phyloP scores from a whole-genome alignment of 2,113 vertebrate species.

The Proterorhinus semilunaris region DNA sequence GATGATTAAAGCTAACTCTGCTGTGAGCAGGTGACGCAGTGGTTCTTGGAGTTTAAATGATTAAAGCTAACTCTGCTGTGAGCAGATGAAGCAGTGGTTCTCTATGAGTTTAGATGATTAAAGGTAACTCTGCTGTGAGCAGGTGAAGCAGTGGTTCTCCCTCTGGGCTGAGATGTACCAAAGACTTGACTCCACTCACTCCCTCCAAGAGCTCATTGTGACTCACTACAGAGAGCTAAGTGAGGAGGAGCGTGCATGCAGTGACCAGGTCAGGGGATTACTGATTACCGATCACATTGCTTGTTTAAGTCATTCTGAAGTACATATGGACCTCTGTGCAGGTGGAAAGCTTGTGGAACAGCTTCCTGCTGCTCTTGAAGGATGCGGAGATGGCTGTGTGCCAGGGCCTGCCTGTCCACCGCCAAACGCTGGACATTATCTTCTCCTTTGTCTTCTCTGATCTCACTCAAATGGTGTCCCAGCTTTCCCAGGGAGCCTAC shows the following conservation, averaged over 20 bases:
- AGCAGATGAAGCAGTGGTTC: conserved; percentile 73
- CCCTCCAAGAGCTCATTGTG: conserved; percentile 70
- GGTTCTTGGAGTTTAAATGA: conserved; percentile 23
- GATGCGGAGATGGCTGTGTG: conserved; percentile 68
- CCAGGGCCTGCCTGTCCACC: conserved; percentile 56
- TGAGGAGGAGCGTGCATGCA: conserved; percentile 53
- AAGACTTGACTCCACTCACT: conserved; percentile 68
- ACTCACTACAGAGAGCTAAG: conserved; percentile 58
- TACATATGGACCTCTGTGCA: conserved; percentile 42
- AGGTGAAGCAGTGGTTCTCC: conserved; percentile 74
- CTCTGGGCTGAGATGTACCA: conserved; percentile 57
- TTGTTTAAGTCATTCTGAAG: background rate
- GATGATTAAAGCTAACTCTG: background rate
- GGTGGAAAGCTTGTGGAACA: conserved; percentile 76
- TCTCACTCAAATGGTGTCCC: conserved; percentile 59
- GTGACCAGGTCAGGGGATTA: conserved; percentile 69
- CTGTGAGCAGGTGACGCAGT: conserved; percentile 71
- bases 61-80: background rate
- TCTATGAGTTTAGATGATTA: background rate
- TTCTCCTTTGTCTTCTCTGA: conserved; percentile 58
- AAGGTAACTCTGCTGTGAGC: conserved; percentile 9
- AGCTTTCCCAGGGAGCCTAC: conserved; percentile 66
- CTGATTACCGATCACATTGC: background rate
- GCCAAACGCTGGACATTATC: conserved; percentile 66
- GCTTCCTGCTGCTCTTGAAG: conserved; percentile 69